Percentiles rank a stretch among this genome's conserved stretches.
These are phyloP conservation scores for Anniella stebbinsi DNA, from an alignment of 2,797 vertebrate species.

Conservation along the genomic window DNA sequence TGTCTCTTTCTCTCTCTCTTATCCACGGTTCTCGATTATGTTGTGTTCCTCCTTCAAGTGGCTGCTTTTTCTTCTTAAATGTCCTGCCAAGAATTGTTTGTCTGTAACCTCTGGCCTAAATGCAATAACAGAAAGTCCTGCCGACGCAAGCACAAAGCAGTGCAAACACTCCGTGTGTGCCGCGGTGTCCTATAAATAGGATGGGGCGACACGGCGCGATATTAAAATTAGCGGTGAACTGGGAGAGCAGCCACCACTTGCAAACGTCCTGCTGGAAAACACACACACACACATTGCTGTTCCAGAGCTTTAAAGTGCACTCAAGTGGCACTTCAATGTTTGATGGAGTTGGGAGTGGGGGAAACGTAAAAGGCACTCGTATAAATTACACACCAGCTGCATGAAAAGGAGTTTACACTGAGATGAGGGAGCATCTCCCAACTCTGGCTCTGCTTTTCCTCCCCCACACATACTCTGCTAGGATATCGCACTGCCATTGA, in stretches of 20 bases:
- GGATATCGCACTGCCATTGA: not conserved
- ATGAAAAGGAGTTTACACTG: not conserved
- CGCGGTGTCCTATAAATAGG: not conserved
- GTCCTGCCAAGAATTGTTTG: conserved; percentile 24
- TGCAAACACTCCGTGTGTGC: no score
- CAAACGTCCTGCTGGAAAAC: not conserved
- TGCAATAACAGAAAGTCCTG: not conserved
- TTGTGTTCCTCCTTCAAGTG: not conserved
- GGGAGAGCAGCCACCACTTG: not conserved
- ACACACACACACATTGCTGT: not conserved
- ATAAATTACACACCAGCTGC: not conserved
- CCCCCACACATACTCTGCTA: not conserved
- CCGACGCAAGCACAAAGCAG: conserved; percentile 12
- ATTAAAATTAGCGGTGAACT: not conserved
- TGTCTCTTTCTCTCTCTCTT: not conserved
- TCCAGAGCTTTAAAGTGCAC: not conserved
- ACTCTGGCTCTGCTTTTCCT: accelerated
- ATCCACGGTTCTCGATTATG: not conserved
- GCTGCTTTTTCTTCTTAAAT: not conserved
- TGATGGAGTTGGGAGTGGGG: no score
- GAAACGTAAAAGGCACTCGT: not conserved
- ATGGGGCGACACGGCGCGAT: not conserved
- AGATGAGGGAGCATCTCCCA: not conserved
- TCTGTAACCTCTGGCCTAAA: conserved; percentile 7
- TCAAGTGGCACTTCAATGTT: not conserved